Evolutionary conservation across 2,797 vertebrate genomes (phyloP).

Genomic region (Gobio occitaniae): DNA sequence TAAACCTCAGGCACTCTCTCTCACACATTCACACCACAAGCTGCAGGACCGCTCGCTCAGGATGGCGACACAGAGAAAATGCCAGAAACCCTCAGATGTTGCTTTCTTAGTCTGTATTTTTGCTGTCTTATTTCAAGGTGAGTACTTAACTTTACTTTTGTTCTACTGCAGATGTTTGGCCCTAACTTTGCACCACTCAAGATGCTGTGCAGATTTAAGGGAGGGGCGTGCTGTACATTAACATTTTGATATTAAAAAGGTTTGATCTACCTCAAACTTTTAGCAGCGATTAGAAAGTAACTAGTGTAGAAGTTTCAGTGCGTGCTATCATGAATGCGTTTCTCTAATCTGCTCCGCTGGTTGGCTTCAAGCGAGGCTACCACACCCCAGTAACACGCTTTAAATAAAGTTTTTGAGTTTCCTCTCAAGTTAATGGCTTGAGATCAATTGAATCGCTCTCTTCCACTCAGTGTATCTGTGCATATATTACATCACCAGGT

Average conservation of each 20-base stretch:
- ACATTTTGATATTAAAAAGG: neutral
- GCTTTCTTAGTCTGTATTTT: slow-evolving; percentile 33
- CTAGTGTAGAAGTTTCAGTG: neutral
- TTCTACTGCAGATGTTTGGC: slow-evolving; percentile 8
- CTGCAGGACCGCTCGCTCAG: slow-evolving; percentile 12
- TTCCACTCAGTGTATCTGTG: slow-evolving; percentile 6
- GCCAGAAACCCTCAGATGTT: slow-evolving; percentile 3
- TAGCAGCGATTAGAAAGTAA: neutral
- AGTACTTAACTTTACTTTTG: slow-evolving; percentile 37
- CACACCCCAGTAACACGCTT: slow-evolving; percentile 4
- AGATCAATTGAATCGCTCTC: slow-evolving; percentile 8
- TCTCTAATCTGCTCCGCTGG: neutral
- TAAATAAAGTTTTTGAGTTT: slow-evolving; percentile 16
- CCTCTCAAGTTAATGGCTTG: slow-evolving; percentile 4
- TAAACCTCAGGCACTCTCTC: slow-evolving; percentile 28
- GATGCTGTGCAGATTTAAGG: slow-evolving; percentile 20
- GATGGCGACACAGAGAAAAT: slow-evolving; percentile 51
- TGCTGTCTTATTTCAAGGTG: slow-evolving; percentile 50
- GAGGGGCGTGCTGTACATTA: neutral
- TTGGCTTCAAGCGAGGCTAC: neutral
- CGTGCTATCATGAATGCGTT: neutral
- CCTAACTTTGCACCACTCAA: slow-evolving; percentile 1
- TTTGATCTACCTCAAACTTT: neutral
- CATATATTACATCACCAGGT: slow-evolving; percentile 30
- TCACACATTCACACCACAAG: slow-evolving; percentile 19